Base-by-base conservation (phyloP, 2,888 invertebrate genomes). In the Agrotis clavis region DNA sequence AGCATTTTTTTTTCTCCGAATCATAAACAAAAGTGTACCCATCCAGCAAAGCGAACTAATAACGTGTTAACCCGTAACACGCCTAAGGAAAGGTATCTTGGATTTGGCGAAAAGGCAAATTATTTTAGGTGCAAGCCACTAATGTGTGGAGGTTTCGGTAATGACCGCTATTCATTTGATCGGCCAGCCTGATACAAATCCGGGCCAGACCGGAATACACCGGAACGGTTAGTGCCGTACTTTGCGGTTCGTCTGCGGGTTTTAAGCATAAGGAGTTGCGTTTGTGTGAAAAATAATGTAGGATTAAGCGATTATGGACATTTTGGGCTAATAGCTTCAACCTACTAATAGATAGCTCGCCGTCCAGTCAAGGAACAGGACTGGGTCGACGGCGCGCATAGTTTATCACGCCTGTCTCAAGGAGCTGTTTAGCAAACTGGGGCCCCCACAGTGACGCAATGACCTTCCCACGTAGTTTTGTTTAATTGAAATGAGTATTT, bases 161-260 rank as follows among this genome's bases (percentile, higher is more conserved):
- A 80, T 66, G 53, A 51, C 80, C 18, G 51, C 74, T 56, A 79
- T 77, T 61, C 51, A 74, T 77, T 80, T 76, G 80, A 76, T 73
- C 74, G 80, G 64, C 16, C 35, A 65, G 64, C 25, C 65, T 62
- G 80, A 79, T 80, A 74, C 74, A 77, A 73, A 65, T 60, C 67
- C 48, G 45, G 35, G n/a, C 45, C 41, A 60, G 48, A 50, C 48
- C 48, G 57, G 56, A 76, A 68, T 66, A 59, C 21, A 65, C 50
- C 69, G 30, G 53, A 50, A 57, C 57, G 19, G 64, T 75, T 54
- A 67, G 19, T 41, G 47, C 19, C 30, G 67, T 64, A 80, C n/a
- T 75, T 76, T 78, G 77, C 25, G 76, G 77, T 48, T 25, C 21
- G 50, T 63, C 35, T 67, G 65, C 61, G 79, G 67, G 30, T 60